Evolutionary conservation across 2,888 invertebrate species (phyloP).

Genomic region (Lasioglossum zephyrum): DNA sequence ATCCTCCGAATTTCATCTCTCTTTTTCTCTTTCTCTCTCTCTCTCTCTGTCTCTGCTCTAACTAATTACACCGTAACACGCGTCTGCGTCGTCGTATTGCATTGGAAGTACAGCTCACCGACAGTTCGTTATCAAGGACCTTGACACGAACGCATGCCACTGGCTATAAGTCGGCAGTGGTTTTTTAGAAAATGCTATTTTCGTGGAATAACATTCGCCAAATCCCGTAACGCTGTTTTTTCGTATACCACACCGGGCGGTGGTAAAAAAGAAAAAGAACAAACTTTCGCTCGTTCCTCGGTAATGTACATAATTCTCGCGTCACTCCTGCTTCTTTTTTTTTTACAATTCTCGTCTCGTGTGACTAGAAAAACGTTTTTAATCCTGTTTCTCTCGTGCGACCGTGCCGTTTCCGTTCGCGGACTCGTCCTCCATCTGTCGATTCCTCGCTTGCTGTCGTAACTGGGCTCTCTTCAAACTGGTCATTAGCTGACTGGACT

Average conservation of each 20-base stretch:
- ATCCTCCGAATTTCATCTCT: constrained; percentile 22
- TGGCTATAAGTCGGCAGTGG: constrained; percentile 48
- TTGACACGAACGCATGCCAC: constrained; percentile 43
- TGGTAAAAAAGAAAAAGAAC: constrained; percentile 7
- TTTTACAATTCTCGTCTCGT: constrained; percentile 19
- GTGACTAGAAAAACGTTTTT: constrained; percentile 60
- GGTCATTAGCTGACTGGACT: constrained; percentile 94
- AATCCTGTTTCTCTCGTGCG: constrained; percentile 62
- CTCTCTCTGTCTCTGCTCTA: constrained; percentile 13
- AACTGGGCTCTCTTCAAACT: constrained; percentile 93
- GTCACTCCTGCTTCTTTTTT: constrained; percentile 1
- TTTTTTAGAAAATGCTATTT: constrained; percentile 35
- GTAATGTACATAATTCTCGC: constrained; percentile 36
- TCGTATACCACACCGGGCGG: constrained; percentile 26
- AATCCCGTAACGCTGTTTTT: constrained; percentile 30
- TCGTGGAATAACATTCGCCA: constrained; percentile 25
- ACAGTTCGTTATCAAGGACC: constrained; percentile 54
- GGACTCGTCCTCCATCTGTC: constrained; percentile 71
- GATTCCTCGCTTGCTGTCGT: constrained; percentile 87
- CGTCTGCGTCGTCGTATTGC: constrained; percentile 16
- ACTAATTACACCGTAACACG: constrained; percentile 21
- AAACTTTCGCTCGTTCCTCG: constrained; percentile 26
- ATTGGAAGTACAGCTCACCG: constrained; percentile 49
- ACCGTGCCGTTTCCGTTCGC: constrained; percentile 57
- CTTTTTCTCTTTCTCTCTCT: not conserved